Percentiles rank a stretch among this genome's conserved stretches.
These are phyloP conservation scores for Sternarchorhynchus goeldii DNA, from an alignment of 2,797 vertebrate genomes.

Conservation along the genomic window DNA sequence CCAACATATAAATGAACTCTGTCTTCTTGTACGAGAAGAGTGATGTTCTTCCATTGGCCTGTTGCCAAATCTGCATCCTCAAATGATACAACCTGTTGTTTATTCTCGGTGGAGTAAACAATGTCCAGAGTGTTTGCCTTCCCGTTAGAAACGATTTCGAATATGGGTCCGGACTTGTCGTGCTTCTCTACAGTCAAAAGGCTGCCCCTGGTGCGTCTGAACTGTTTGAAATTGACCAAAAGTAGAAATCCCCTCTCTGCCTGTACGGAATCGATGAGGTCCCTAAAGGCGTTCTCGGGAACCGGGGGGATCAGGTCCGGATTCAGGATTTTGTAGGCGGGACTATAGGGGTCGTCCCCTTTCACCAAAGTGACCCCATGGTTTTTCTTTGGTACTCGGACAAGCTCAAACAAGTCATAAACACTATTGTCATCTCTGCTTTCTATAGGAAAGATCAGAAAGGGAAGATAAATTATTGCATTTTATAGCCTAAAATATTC, in stretches of 20 bases:
- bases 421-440: slow-evolving; percentile 82
- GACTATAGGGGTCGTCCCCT: slow-evolving; percentile 83
- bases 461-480: background rate
- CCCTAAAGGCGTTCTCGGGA: slow-evolving; percentile 76
- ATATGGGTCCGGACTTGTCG: slow-evolving; percentile 82
- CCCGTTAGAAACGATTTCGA: slow-evolving; percentile 93
- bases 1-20: slow-evolving; percentile 88
- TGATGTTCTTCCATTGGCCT: slow-evolving; percentile 93
- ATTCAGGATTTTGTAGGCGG: slow-evolving; percentile 90
- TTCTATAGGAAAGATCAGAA: slow-evolving; percentile 64
- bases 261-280: slow-evolving; percentile 80
- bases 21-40: slow-evolving; percentile 90
- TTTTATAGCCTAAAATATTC: background rate
- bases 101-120: slow-evolving; percentile 87
- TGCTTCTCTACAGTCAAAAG: slow-evolving; percentile 88
- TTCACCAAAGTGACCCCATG: slow-evolving; percentile 89
- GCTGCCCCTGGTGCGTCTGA: slow-evolving; percentile 84
- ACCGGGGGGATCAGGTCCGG: slow-evolving; percentile 91
- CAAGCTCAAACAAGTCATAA: slow-evolving; percentile 88
- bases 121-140: slow-evolving; percentile 94
- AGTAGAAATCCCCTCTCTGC: slow-evolving; percentile 90
- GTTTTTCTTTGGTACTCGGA: slow-evolving; percentile 88
- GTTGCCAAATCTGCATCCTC: slow-evolving; percentile 92
- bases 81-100: slow-evolving; percentile 86
- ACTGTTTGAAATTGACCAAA: slow-evolving; percentile 89